Evolutionary conservation across 2,888 invertebrate genomes (phyloP), one percentile per base, ranked within the genome.

Genomic region (Endomychus coccineus): DNA sequence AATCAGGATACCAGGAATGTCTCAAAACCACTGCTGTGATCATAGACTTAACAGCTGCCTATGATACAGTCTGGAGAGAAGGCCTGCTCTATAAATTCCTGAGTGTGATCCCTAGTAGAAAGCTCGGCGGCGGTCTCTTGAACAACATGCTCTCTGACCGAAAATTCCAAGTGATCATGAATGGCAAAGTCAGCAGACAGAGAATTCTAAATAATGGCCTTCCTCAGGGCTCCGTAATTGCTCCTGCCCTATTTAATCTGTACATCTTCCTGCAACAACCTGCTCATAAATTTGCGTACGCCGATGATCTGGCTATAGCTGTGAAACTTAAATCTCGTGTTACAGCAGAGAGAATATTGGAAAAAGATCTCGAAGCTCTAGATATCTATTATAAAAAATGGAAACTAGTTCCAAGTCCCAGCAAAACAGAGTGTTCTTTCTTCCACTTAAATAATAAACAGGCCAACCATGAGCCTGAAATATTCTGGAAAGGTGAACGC

Each of bases 161-260:
- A 23, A 7, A 13, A 12, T 46, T 46, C 28, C 36, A 30, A 23
- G 44, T 39, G 7, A 21, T 31, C 11, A 38, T 36, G 27, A 36
- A 34, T 9, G 10, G n/a, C 27, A 22, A 28, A 5, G 31, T 27
- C 15, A 40, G 39, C 28, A 22, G 16, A 11, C 6, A 2, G 11
- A 36, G 37, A 30, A 36, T 12, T 11, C 35, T 41, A 16, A 40
- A 44, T 10, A 44, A 46, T 23, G 43, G 46, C 14, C 31, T 42
- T 11, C 39, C 42, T 15, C 46, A 46, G 24, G 44, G 46, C 3
- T 40, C 40, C 11, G 40, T 39, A 11, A 28, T 46, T 15, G 34
- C 43, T n/a, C 44, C 39, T 10, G 12, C 39, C 7, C 36, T 43
- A n/a, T 40, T 41, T 21, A 43, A 25, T 25, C 16, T 40, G 21